A percentile compares a stretch with the other conserved stretches of the same genome.
Evolutionary conservation across 2,888 invertebrate species (phyloP).

Genomic region (Hermaeophaga mercurialis): DNA sequence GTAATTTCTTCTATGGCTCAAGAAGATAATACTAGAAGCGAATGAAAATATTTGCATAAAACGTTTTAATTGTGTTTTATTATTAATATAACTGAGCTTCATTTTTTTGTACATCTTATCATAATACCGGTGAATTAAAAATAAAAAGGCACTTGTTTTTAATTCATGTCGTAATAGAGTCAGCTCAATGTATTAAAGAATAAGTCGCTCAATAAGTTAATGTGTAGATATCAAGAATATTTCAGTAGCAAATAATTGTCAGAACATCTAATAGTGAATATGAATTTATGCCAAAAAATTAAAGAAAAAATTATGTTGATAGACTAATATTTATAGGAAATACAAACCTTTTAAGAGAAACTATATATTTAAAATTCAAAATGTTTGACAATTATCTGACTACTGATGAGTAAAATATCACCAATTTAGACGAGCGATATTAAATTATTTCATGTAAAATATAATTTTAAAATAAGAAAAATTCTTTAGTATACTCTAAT

Average conservation of each 20-base stretch:
- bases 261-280: too few relatives aligned
- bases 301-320: too few relatives aligned
- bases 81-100: conserved; percentile 11
- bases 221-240: conserved; percentile 27
- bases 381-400: conserved; percentile 24
- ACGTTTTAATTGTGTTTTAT: conserved; percentile 19
- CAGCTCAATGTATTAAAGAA: conserved; percentile 44
- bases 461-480: conserved; percentile 31
- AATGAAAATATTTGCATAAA: conserved; percentile 35
- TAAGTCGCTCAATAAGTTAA: conserved; percentile 41
- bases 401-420: conserved; percentile 25
- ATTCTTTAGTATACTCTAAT: conserved; percentile 49
- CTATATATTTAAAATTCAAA: too few relatives aligned
- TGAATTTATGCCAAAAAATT: too few relatives aligned
- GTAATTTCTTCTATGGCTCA: conserved; percentile 34
- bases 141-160: conserved; percentile 13
- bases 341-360: too few relatives aligned
- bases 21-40: conserved; percentile 43
- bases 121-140: neutral
- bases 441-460: conserved; percentile 33
- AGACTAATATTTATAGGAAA: too few relatives aligned
- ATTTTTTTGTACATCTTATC: conserved; percentile 15
- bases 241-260: conserved; percentile 29
- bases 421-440: conserved; percentile 37
- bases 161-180: conserved; percentile 23